Base-by-base conservation (phyloP, 2,113 vertebrate species). In the Macrotus californicus region DNA sequence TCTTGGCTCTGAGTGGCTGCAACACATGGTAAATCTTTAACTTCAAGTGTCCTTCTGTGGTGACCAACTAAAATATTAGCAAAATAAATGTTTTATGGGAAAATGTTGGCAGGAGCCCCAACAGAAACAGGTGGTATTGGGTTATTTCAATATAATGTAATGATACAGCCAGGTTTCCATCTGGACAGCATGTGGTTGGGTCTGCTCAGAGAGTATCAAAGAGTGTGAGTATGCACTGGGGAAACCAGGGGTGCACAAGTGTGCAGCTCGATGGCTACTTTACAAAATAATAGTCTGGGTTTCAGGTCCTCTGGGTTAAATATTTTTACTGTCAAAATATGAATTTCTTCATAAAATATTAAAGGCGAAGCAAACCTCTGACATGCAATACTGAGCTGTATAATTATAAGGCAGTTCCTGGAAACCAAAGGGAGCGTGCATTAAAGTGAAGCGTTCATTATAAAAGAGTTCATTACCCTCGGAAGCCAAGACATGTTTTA, bases 61-160 rank as follows among this genome's bases (percentile, higher is more conserved):
- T 98, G 98, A 99, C 98, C 98, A 98, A 98, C 98, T 98, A 98
- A 98, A 99, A 98, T 98, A 98, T 99, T 98, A 98, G 98, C 98
- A 98, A 98, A 99, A 99, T 98, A 98, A 98, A 98, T 98, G 98
- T 98, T 99, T 99, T 99, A 99, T 99, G 98, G 98, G 98, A 98
- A 98, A 99, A 98, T 95, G 97, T 99, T 99, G 99, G 99, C 99
- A 99, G 98, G 87, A 98, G 92, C 98, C 98, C 98, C 96, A 96
- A 97, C 96, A 96, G 98, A 98, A 99, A 99, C 99, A 99, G 99
- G 99, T 99, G 99, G 99, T 98, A 99, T 98, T 98, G 98, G 99
- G 99, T 99, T 99, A 99, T 99, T 99, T 99, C 98, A 99, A 98
- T 99, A 99, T 99, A 99, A 98, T 98, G 98, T 99, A 99, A 99